phyloP scores from a whole-genome alignment of 37 sponge, comb jelly and placozoan genomes.

The Hexactinellida sp. region DNA sequence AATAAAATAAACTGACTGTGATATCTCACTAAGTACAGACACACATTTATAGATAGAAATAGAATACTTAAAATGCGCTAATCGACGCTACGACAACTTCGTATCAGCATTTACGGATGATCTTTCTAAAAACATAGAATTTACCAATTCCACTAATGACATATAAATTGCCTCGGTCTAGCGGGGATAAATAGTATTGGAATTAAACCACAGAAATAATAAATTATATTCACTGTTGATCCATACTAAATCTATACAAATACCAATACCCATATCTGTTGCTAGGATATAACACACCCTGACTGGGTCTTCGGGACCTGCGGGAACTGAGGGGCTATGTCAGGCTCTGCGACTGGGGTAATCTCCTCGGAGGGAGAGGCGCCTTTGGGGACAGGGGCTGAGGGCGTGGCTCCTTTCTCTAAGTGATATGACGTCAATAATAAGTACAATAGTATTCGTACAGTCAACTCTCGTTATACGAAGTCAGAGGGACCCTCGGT shows the following conservation, averaged over 20 bases:
- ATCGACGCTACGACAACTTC: too few species aligned
- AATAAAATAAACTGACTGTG: too few species aligned
- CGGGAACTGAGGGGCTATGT: conserved; percentile 55
- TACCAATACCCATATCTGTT: not conserved
- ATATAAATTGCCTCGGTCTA: too few species aligned
- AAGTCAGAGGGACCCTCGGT: too few species aligned
- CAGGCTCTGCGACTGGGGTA: conserved; percentile 71
- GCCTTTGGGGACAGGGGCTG: conserved; percentile 6
- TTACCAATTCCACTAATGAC: too few species aligned
- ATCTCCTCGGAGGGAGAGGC: conserved; percentile 64
- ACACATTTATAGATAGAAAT: too few species aligned
- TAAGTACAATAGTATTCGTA: not conserved
- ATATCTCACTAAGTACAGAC: too few species aligned
- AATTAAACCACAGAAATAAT: not conserved
- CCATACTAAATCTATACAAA: not conserved
- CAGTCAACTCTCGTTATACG: not conserved
- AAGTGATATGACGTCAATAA: too few species aligned
- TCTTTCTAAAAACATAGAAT: too few species aligned
- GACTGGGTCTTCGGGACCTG: conserved; percentile 63
- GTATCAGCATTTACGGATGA: too few species aligned
- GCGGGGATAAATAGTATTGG: too few species aligned
- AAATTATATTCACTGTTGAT: not conserved
- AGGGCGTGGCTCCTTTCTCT: not conserved
- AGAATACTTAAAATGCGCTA: too few species aligned
- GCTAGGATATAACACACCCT: conserved; percentile 49